A percentile compares a stretch with the other conserved stretches of the same genome.
These are phyloP conservation scores for Lydus trimaculatus DNA, from an alignment of 2,888 invertebrate genomes.

Conservation along the genomic window DNA sequence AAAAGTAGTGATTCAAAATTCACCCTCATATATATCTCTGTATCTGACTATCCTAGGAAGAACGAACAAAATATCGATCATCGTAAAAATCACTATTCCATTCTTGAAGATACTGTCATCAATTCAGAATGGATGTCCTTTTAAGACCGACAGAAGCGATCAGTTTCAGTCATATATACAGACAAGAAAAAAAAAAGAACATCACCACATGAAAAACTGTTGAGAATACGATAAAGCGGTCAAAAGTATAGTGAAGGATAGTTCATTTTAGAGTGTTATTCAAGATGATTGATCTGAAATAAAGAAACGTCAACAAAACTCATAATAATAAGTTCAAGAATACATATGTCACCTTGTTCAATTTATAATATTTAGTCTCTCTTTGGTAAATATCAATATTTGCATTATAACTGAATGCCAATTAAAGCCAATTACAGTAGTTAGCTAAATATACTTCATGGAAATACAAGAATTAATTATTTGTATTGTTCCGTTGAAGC, in stretches of 20 bases:
- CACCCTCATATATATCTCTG: too few species aligned
- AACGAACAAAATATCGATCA: constrained; percentile 13
- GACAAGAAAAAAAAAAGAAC: background rate
- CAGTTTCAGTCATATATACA: constrained; percentile 27
- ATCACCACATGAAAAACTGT: constrained; percentile 17
- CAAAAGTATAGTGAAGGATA: constrained; percentile 19
- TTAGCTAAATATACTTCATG: too few species aligned
- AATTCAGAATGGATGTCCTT: constrained; percentile 20
- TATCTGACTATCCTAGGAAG: background rate
- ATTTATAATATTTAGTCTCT: too few species aligned
- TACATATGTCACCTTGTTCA: too few species aligned
- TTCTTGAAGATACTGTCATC: constrained; percentile 17
- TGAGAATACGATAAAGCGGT: constrained; percentile 20
- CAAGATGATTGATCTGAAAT: constrained; percentile 11
- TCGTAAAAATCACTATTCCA: constrained; percentile 11
- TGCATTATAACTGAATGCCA: background rate
- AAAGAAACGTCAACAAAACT: too few species aligned
- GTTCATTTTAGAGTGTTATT: constrained; percentile 18
- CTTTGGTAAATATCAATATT: background rate
- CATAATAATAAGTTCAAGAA: too few species aligned
- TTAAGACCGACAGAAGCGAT: constrained; percentile 22
- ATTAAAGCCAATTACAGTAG: too few species aligned
- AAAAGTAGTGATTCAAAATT: too few species aligned
- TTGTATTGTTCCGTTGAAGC: too few species aligned
- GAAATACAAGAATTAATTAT: too few species aligned